Percentiles rank a stretch among this genome's conserved stretches.
Conservation (phyloP, 92 coral and sea anemone species). For the Phenganax marumi region DNA sequence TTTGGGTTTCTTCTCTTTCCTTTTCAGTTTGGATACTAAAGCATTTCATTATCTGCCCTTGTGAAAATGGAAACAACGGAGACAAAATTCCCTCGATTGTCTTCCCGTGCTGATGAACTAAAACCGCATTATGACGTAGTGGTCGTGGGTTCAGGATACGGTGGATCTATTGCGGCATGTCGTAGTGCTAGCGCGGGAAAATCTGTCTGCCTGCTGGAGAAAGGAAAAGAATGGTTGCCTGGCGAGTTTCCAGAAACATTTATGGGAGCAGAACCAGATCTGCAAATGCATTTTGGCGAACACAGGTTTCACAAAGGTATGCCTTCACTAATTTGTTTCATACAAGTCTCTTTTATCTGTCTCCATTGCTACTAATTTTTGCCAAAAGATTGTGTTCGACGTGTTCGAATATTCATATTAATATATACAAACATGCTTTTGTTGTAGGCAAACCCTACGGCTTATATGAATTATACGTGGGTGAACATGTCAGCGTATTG, state of each 20-base stretch:
- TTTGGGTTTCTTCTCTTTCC: too few species aligned
- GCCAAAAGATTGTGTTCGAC: neutral
- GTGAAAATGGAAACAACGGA: neutral
- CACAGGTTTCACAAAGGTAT: conserved; percentile 38
- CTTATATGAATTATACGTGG: conserved; percentile 53
- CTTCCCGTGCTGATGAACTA: conserved; percentile 37
- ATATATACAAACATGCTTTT: too few species aligned
- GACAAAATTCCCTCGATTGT: conserved; percentile 46
- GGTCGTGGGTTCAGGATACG: conserved; percentile 66
- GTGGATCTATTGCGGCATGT: conserved; percentile 61
- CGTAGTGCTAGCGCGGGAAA: conserved; percentile 59
- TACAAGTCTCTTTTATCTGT: too few species aligned
- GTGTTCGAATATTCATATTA: too few species aligned
- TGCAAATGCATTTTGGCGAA: conserved; percentile 55
- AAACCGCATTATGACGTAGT: conserved; percentile 61
- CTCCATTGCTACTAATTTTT: neutral
- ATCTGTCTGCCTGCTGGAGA: conserved; percentile 55
- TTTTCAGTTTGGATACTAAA: too few species aligned
- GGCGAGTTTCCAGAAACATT: conserved; percentile 60
- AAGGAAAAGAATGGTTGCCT: conserved; percentile 63
- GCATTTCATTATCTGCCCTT: neutral
- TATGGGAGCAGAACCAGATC: conserved; percentile 44
- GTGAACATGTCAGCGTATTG: conserved; percentile 55
- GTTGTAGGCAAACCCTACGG: conserved; percentile 47
- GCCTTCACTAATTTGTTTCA: neutral